Conservation (phyloP, 2,797 vertebrate species). For the Monodelphis domestica region DNA sequence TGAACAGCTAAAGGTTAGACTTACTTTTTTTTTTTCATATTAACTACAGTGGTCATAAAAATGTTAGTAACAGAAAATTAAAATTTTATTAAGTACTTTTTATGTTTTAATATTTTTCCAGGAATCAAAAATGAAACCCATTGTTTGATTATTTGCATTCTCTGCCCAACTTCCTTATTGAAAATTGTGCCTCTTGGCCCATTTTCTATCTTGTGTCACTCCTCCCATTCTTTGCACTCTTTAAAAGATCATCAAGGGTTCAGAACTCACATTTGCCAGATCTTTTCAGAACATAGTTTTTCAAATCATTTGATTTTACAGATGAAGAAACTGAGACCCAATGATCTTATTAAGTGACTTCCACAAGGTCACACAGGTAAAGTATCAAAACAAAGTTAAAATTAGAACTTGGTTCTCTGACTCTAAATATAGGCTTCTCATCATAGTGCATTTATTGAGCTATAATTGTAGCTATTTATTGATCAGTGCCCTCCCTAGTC, state of each 20-base stretch:
- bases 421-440: background rate
- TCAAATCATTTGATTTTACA: background rate
- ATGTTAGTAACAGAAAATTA: background rate
- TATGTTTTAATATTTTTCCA: background rate
- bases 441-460: background rate
- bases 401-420: background rate
- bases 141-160: background rate
- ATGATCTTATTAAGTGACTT: background rate
- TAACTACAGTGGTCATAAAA: background rate
- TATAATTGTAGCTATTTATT: background rate
- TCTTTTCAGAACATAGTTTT: background rate
- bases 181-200: background rate
- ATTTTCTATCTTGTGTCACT: background rate
- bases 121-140: background rate
- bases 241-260: background rate
- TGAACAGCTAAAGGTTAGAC: conserved; percentile 94
- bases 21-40: background rate
- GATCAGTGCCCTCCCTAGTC: background rate
- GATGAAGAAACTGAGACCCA: background rate
- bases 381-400: background rate
- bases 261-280: background rate
- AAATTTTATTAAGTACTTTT: background rate
- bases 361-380: background rate
- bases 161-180: background rate
- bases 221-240: background rate